Evolutionary conservation across 2,888 invertebrate species (phyloP), one percentile per base, ranked within the genome.

Genomic region (Hirudinaria manillensis): DNA sequence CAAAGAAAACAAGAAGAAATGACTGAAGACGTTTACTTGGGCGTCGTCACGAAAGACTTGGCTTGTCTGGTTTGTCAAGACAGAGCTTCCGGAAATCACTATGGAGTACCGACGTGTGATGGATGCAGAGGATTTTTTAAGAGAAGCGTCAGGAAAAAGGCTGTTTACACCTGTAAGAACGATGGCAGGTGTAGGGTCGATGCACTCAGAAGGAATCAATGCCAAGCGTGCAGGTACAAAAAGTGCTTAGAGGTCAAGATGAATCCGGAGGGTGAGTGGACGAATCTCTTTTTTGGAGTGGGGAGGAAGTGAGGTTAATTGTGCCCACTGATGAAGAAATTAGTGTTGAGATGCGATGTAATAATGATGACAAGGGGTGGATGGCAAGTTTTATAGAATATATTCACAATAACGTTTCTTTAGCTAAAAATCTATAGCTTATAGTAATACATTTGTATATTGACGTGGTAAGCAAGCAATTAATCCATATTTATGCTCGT

Each of bases 91-190:
- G 84, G 93, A 7, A 84, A 86, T 70, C 87, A 87, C 78, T 87
- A 87, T 79, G 88, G 88, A 7, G 87, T 88, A 3, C 82, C 85
- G 75, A 86, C 86, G 75, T 88, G 88, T 80, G 88, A 88, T 78
- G 88, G 88, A 0, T 88, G 88, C 78, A 88, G 95, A 72, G 95
- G 95, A 4, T 95, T 95, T 87, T 96, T 96, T 88, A 96, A 95
- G 85, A 87, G 94, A 80, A 93, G 93, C 83, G 93, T 95, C 80
- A 88, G 95, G 83, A 82, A 94, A 81, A 93, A 93, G 84, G 86
- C 94, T 82, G 92, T 93, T 84, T 94, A 94, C 86, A 90, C 92
- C 6, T 96, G 96, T 86, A 96, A 95, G 84, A 94, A 94, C 85
- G 91, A 89, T 79, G 92, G 92, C 0, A 88, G 89, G 0, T 96